Evolutionary conservation across 37 sponge, comb jelly and placozoan species (phyloP), one percentile per base, ranked within the genome.

Genomic region (Agelas oroides): DNA sequence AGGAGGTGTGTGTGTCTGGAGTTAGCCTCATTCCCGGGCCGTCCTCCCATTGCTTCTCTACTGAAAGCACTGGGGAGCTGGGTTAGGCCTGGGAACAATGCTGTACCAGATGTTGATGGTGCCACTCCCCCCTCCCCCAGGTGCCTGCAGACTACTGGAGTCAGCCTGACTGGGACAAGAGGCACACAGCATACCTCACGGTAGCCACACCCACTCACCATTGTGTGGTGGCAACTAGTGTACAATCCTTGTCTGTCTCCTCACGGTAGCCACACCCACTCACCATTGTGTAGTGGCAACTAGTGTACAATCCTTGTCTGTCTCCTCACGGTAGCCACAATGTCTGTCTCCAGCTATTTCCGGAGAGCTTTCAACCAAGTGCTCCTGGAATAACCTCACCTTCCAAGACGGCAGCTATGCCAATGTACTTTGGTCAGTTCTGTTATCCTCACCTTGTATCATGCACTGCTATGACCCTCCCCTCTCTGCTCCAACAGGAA

Each of bases 341-440:
- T n/a, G n/a, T n/a, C n/a, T n/a, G 0, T 33, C 38, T 70, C 17
- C 69, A 93, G 91, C 40, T 46, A 78, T 87, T 70, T 53, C 85
- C 92, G 28, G 94, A 94, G 73, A 75, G 53, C 18, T 94, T 94
- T 54, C 76, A 78, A 17, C 76, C 77, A 0, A 69, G 72, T 0
- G 53, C 59, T 20, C 37, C 89, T n/a, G 82, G 82, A 0, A 63
- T 52, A 0, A 36, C 84, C 15, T 70, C 87, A 20, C 56, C 53
- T 1, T 36, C 87, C 33, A 89, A 71, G 33, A 19, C 75, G 34
- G 20, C 77, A 38, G n/a, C 79, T 23, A 72, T 94, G 63, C 88
- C 93, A 35, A 85, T 94, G 77, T 85, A 91, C 61, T 91, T 90
- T 41, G 87, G 94, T 91, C 12, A 81, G 74, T 81, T 3, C 31